Evolutionary conservation across 2,888 invertebrate genomes (phyloP), one percentile per base, ranked within the genome.

Genomic region (Herminia tarsipennalis): DNA sequence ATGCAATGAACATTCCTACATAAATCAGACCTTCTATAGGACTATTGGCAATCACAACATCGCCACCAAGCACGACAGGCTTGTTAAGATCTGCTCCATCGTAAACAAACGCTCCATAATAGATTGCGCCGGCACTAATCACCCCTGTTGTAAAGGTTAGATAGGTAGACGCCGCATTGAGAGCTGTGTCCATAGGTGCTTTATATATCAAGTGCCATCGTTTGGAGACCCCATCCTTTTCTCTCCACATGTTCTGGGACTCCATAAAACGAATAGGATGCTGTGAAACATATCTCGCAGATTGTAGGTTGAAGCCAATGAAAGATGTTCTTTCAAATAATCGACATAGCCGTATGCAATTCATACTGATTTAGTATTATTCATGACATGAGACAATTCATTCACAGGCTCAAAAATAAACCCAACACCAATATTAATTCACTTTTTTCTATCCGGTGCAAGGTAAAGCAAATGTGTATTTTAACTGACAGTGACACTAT

Each of bases 131-230:
- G 20, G 63, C 58, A 4, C 69, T 62, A 12, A 86, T 46, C 2
- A 78, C 52, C 24, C 68, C 53, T 13, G 86, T 84, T 5, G 89
- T 78, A 30, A 82, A 44, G 13, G 87, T 83, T 34, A 90, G 49
- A 56, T 86, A 90, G 5, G 78, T 67, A 1, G 85, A 62, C 3
- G 76, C 40, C 55, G 69, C 81, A 24, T 87, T 87, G 1, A 90
- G 59, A 12, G 58, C 30, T 3, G 69, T 74, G 3, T 81, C 81
- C 88, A 91, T 87, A 1, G 91, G 90, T 2, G 86, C 88, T 70
- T 88, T 91, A 46, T 91, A 91, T 43, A 91, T 88, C 37, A 91
- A 56, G 24, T 88, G 73, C 83, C 85, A 91, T 13, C 72, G 62
- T 56, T 72, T 71, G 5, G 87, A 73, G 28, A 91, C 50, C 18